Percentiles rank a stretch among this genome's conserved stretches.
Conservation (phyloP, 64 coral and sea anemone species). For the Dendronephthya gigantea region DNA sequence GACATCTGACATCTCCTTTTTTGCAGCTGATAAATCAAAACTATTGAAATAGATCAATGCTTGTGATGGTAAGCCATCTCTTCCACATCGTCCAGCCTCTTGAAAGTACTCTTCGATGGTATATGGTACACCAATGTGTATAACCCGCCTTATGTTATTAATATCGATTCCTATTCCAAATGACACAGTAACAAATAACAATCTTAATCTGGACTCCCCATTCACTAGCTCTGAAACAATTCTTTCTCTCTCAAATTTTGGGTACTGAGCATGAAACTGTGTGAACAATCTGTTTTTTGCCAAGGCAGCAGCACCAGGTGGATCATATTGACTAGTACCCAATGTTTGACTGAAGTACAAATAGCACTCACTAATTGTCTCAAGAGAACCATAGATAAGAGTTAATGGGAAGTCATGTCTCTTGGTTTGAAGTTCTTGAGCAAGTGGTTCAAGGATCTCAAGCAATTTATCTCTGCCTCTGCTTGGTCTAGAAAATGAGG, state of each 20-base stretch:
- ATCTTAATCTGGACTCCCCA: conserved; percentile 30
- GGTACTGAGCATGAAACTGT: conserved; percentile 5
- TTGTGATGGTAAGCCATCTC: conserved; percentile 36
- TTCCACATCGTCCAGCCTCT: conserved; percentile 44
- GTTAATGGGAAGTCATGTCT: not conserved
- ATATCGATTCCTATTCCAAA: conserved; percentile 59
- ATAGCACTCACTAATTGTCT: conserved; percentile 10
- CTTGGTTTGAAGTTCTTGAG: not conserved
- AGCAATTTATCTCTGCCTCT: not conserved
- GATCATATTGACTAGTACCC: not conserved
- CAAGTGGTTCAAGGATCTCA: not conserved
- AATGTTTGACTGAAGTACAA: not conserved
- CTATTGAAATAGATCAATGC: conserved; percentile 10
- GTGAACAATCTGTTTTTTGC: conserved; percentile 19
- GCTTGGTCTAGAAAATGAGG: no score
- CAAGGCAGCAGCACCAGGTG: not conserved
- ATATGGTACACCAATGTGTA: conserved; percentile 63
- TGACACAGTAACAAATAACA: conserved; percentile 59
- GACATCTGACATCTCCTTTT: conserved; percentile 18
- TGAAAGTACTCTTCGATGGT: conserved; percentile 54
- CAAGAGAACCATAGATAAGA: not conserved
- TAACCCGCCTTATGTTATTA: conserved; percentile 29
- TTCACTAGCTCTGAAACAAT: not conserved
- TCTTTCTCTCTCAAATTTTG: not conserved
- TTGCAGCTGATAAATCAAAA: conserved; percentile 33